Conservation (phyloP, 2,113 vertebrate species). For the Brachyhypopomus gauderio region DNA sequence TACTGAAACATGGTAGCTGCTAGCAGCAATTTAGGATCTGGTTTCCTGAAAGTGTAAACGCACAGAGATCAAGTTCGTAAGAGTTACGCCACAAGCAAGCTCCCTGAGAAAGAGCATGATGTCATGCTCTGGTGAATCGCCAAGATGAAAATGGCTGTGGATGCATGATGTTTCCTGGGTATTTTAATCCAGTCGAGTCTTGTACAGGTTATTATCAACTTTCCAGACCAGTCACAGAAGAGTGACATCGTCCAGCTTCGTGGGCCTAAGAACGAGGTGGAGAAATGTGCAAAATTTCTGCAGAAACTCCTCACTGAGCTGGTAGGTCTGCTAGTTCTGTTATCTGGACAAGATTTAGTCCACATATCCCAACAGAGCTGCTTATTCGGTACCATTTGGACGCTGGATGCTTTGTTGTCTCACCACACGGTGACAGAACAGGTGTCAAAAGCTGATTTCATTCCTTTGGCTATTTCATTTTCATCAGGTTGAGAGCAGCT, state of each 20-base stretch:
- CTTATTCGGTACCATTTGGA: not conserved
- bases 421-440: too few species aligned
- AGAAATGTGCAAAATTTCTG: constrained; percentile 83
- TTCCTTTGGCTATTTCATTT: not conserved
- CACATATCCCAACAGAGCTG: not conserved
- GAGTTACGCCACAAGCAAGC: not conserved
- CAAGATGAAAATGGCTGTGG: not conserved
- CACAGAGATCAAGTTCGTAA: not conserved
- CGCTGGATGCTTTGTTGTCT: too few species aligned
- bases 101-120: not conserved
- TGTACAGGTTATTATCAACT: constrained; percentile 81
- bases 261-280: constrained; percentile 83
- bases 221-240: constrained; percentile 81
- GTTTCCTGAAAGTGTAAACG: not conserved
- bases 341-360: not conserved
- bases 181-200: not conserved
- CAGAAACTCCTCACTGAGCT: constrained; percentile 80
- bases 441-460: not conserved
- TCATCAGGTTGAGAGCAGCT: constrained; percentile 80
- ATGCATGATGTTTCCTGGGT: not conserved
- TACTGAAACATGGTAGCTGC: not conserved
- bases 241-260: constrained; percentile 82
- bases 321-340: constrained; percentile 56
- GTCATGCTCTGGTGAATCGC: not conserved
- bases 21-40: not conserved